Base-by-base conservation (phyloP, 2,888 invertebrate species). In the Psylliodes chrysocephalus region DNA sequence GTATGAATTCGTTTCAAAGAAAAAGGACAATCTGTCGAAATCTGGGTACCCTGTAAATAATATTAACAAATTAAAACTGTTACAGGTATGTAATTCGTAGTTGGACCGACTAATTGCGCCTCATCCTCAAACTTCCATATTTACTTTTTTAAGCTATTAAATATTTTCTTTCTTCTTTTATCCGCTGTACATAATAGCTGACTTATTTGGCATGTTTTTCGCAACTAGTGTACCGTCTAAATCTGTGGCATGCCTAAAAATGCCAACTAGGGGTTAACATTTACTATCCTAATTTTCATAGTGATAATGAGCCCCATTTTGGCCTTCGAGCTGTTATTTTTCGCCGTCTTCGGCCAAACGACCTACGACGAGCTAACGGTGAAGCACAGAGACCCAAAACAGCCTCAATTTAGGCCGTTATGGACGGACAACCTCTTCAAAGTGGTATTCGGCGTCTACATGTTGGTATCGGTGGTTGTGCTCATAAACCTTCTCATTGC, bases 401-500 rank as follows among this genome's bases (percentile, higher is more conserved):
- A 81, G 87, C 89, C 80, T 64, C 86, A 86, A 77, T 91, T 91
- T 80, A 89, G 93, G 79, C 92, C 93, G 66, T 85, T 85, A 78
- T 94, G 94, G 94, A 94, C 93, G 71, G 90, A 91, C 84, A 90
- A 89, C 84, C 89, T 94, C 79, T 94, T 93, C 88, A 93, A 93
- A 86, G 85, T 94, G 82, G 92, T 96, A 78, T 97, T 98, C 85
- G 98, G 96, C 78, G 90, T 95, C 84, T 98, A 98, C 90, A 92
- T 98, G 90, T 90, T 98, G 90, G 95, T 98, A 83, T 96, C 96
- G 76, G 92, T 97, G 82, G 94, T 98, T 85, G 98, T 98, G 82
- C 90, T 98, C 80, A 95, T 98, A 86, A 98, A 98, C 86, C 91
- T 98, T 83, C 92, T 98, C 83, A 98, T 98, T 90, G 98, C 98